Percentiles rank a stretch among this genome's conserved stretches.
Conservation (phyloP, 1,140 invertebrate genomes). For the Pinna nobilis region DNA sequence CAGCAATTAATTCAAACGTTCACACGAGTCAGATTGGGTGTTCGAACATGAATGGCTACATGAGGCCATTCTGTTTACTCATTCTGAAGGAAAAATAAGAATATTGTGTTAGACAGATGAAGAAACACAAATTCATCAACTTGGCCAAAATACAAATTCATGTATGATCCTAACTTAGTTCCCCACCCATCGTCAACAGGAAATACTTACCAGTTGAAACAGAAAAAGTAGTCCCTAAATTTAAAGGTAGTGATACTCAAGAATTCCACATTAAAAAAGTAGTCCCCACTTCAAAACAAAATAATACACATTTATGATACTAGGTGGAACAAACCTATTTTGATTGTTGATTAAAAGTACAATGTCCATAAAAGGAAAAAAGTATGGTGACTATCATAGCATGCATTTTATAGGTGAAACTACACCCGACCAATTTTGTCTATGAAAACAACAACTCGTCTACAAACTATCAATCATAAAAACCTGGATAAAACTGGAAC, state of each 20-base stretch:
- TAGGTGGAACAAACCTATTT: too few relatives aligned
- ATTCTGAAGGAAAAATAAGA: conserved; percentile 49
- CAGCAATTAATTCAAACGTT: conserved; percentile 46
- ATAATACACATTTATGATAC: too few relatives aligned
- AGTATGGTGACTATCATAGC: too few relatives aligned
- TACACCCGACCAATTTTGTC: too few relatives aligned
- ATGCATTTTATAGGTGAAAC: too few relatives aligned
- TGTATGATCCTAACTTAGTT: too few relatives aligned
- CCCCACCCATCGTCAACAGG: too few relatives aligned
- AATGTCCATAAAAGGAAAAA: too few relatives aligned
- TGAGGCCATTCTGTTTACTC: conserved; percentile 48
- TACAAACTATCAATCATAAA: too few relatives aligned
- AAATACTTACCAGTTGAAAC: conserved; percentile 16
- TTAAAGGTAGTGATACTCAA: not conserved
- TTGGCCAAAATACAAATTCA: not conserved
- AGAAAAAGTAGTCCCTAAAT: not conserved
- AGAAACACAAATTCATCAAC: not conserved
- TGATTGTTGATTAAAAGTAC: too few relatives aligned
- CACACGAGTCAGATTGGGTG: conserved; percentile 35
- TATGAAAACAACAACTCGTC: too few relatives aligned
- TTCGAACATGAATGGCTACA: conserved; percentile 42
- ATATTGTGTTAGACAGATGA: conserved; percentile 30
- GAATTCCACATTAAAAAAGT: not conserved
- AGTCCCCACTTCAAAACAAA: not conserved
- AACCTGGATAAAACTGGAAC: too few relatives aligned